These are phyloP conservation scores for Lepeophtheirus nordmannii DNA, from an alignment of 2,888 invertebrate species.

Conservation along the genomic window DNA sequence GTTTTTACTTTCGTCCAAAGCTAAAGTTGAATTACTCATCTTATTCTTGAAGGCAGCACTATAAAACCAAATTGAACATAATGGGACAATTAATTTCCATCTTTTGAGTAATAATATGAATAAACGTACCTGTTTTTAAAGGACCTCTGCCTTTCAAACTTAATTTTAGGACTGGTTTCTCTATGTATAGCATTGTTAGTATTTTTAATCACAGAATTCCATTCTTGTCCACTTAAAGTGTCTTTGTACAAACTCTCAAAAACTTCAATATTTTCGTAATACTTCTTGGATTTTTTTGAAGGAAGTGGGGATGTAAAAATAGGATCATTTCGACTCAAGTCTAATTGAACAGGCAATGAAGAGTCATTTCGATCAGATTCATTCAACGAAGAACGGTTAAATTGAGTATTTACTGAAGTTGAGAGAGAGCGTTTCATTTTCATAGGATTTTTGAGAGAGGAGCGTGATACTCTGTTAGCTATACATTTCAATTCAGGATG, in stretches of 20 bases:
- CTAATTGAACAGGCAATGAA: background rate
- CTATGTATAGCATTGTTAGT: background rate
- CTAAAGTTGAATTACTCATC: background rate
- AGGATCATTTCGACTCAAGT: background rate
- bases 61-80: background rate
- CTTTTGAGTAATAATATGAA: background rate
- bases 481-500: constrained; percentile 1
- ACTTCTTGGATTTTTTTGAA: background rate
- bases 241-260: constrained; percentile 1
- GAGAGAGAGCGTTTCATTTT: background rate
- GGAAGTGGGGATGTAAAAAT: background rate
- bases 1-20: background rate
- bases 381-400: background rate
- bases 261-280: background rate
- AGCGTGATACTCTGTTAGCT: background rate
- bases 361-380: background rate
- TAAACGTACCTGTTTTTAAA: background rate
- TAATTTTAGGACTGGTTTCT: background rate
- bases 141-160: background rate
- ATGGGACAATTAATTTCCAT: background rate
- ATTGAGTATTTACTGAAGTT: background rate
- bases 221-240: background rate
- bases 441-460: background rate
- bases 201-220: background rate
- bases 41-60: background rate